phyloP scores from a whole-genome alignment of 2,888 invertebrate genomes.

The Cryptus armator region DNA sequence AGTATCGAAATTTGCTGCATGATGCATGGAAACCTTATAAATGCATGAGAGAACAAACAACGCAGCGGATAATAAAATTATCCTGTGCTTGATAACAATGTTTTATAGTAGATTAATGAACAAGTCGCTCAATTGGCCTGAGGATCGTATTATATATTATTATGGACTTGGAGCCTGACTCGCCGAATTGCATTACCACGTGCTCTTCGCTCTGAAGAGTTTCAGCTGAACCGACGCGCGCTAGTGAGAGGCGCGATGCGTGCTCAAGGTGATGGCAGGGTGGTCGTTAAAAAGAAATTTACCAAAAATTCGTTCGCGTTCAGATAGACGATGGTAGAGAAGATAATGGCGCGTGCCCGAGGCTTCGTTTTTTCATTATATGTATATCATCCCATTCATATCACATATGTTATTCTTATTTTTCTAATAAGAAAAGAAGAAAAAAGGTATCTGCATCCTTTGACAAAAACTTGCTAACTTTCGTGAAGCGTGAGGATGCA shows the following conservation, averaged over 20 bases:
- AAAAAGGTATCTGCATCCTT: slow-evolving; percentile 35
- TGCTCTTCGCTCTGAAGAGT: slow-evolving; percentile 28
- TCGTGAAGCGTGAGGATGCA: slow-evolving; percentile 12
- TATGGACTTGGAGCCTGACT: slow-evolving; percentile 50
- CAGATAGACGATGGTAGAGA: slow-evolving; percentile 57
- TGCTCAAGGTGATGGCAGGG: slow-evolving; percentile 71
- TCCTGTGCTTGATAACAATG: slow-evolving; percentile 58
- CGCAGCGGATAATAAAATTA: slow-evolving; percentile 60
- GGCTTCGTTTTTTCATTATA: slow-evolving; percentile 52
- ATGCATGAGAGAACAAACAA: slow-evolving; percentile 62
- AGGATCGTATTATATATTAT: slow-evolving; percentile 59
- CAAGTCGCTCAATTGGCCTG: slow-evolving; percentile 34
- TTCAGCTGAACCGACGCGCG: slow-evolving; percentile 26
- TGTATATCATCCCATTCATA: slow-evolving; percentile 6
- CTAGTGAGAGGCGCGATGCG: slow-evolving; percentile 45
- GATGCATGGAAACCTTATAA: slow-evolving; percentile 23
- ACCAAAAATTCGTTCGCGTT: slow-evolving; percentile 72
- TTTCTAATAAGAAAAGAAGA: not conserved
- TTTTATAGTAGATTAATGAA: slow-evolving; percentile 67
- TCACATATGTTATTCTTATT: slow-evolving; percentile 2
- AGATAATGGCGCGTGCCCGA: slow-evolving; percentile 70
- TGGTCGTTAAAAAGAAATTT: slow-evolving; percentile 81
- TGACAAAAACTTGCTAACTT: slow-evolving; percentile 45
- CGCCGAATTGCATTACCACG: slow-evolving; percentile 56
- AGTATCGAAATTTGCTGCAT: not conserved